phyloP scores from a whole-genome alignment of 2,888 invertebrate genomes.

The Dolomedes plantarius region DNA sequence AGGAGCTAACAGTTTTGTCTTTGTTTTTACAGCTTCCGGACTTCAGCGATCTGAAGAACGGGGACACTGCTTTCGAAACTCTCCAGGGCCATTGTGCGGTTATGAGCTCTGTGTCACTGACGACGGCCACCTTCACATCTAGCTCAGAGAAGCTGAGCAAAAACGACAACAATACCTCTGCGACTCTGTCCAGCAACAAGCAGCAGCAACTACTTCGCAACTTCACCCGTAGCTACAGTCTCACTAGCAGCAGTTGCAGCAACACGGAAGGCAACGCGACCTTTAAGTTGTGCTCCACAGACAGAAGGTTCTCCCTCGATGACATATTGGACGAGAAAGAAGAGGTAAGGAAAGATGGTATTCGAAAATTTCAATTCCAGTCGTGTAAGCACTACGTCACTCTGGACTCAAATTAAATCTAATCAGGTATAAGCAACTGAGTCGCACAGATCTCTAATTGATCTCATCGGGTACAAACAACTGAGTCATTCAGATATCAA shows the following conservation, averaged over 20 bases:
- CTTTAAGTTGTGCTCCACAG: conserved; percentile 23
- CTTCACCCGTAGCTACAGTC: conserved; percentile 72
- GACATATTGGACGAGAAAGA: conserved; percentile 67
- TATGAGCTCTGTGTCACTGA: conserved; percentile 62
- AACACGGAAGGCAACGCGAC: conserved; percentile 26
- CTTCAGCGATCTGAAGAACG: conserved; percentile 35
- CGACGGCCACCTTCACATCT: conserved; percentile 46
- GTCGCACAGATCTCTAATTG: no score
- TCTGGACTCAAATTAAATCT: no score
- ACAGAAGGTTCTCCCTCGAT: conserved; percentile 62
- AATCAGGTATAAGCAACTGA: no score
- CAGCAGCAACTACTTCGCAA: conserved; percentile 51
- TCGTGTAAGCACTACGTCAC: no score
- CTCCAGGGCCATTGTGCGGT: conserved; percentile 49
- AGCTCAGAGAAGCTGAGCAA: conserved; percentile 33
- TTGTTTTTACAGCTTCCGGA: conserved; percentile 13
- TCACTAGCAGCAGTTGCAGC: conserved; percentile 57
- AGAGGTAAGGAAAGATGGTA: conserved; percentile 57
- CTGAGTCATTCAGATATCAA: no score
- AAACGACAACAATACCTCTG: conserved; percentile 22
- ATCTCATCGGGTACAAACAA: no score
- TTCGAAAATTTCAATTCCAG: no score
- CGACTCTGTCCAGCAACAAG: conserved; percentile 25
- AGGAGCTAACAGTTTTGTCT: no score
- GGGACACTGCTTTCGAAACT: conserved; percentile 18